A percentile compares a stretch with the other conserved stretches of the same genome.
phyloP scores from a whole-genome alignment of 2,797 vertebrate genomes.

The Melanotaenia parkinsoni region DNA sequence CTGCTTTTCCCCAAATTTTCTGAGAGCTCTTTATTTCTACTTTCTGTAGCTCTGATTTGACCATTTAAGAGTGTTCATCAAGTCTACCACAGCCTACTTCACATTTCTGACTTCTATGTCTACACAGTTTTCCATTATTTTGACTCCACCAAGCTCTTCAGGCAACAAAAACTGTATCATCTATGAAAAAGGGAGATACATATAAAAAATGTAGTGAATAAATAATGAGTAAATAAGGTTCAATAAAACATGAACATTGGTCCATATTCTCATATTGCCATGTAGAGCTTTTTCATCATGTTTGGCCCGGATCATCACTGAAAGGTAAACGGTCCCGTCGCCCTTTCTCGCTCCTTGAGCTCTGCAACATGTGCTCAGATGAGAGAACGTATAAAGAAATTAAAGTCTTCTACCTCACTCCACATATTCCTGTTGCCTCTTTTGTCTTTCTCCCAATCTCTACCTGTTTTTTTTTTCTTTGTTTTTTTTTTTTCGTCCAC shows the following conservation, averaged over 20 bases:
- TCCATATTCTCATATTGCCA: constrained; percentile 78
- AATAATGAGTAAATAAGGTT: constrained; percentile 74
- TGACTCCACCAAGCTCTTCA: constrained; percentile 27
- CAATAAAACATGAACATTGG: constrained; percentile 78
- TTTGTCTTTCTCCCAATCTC: constrained; percentile 38
- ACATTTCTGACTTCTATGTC: constrained; percentile 49
- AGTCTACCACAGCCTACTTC: constrained; percentile 30
- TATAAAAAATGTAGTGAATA: constrained; percentile 61
- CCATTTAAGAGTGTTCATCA: constrained; percentile 15
- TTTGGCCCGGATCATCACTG: constrained; percentile 75
- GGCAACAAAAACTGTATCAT: constrained; percentile 47
- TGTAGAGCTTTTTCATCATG: constrained; percentile 60
- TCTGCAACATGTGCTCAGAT: constrained; percentile 70
- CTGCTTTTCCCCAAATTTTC: constrained; percentile 34
- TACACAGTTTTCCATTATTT: constrained; percentile 34
- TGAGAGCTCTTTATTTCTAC: constrained; percentile 31
- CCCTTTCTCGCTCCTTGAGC: constrained; percentile 73
- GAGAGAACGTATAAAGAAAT: constrained; percentile 67
- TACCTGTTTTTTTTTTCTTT: not conserved
- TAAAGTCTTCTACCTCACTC: constrained; percentile 45
- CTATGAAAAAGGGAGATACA: constrained; percentile 65
- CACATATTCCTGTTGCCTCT: constrained; percentile 34
- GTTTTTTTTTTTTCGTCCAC: constrained; percentile 10
- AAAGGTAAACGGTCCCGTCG: constrained; percentile 42
- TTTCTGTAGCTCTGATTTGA: constrained; percentile 14